Evolutionary conservation across 2,888 invertebrate genomes (phyloP).

Genomic region (Tromatobia lineatoria): DNA sequence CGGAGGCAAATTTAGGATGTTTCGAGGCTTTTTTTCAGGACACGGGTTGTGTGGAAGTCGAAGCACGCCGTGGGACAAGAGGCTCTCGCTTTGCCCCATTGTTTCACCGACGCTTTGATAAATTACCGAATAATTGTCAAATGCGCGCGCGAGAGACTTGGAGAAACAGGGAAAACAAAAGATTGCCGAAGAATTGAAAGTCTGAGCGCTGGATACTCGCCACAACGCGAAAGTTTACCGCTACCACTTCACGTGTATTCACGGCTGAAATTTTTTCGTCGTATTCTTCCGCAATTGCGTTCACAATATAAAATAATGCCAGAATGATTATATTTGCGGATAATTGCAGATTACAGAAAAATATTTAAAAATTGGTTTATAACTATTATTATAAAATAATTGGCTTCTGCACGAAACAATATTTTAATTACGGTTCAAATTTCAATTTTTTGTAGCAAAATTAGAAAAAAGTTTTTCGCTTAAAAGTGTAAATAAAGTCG

Average conservation of each 20-base stretch:
- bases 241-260: conserved; percentile 10
- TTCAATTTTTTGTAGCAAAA: too few relatives aligned
- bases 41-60: conserved; percentile 69
- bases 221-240: conserved; percentile 38
- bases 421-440: too few relatives aligned
- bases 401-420: too few relatives aligned
- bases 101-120: conserved; percentile 84
- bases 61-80: conserved; percentile 57
- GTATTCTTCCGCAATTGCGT: neutral
- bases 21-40: conserved; percentile 45
- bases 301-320: neutral
- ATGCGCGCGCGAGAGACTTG: conserved; percentile 79
- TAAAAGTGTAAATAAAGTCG: too few relatives aligned
- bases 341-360: neutral
- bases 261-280: neutral
- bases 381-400: too few relatives aligned
- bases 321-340: neutral
- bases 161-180: conserved; percentile 67
- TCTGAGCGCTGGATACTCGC: conserved; percentile 16
- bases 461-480: too few relatives aligned
- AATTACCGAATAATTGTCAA: conserved; percentile 86
- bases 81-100: conserved; percentile 80
- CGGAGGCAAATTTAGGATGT: neutral
- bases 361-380: neutral
- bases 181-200: conserved; percentile 45